Percentiles rank a stretch among this genome's conserved stretches.
Evolutionary conservation across 2,888 invertebrate genomes (phyloP).

Genomic region (Acanthococcus lagerstroemiae): DNA sequence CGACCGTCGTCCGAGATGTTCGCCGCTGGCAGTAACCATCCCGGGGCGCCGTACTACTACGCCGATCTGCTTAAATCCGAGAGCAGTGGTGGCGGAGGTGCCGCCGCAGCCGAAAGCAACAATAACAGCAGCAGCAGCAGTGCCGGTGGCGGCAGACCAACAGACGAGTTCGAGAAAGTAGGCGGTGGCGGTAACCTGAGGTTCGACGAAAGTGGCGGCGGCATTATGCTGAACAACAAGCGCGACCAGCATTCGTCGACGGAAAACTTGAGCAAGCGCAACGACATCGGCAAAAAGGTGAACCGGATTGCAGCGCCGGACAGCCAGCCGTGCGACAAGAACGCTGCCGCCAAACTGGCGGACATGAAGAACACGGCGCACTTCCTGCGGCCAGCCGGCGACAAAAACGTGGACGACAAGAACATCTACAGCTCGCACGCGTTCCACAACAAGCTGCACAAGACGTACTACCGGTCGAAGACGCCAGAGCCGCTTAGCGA

Average conservation of each 20-base stretch:
- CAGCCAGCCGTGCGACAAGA: slow-evolving; percentile 40
- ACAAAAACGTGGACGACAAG: slow-evolving; percentile 48
- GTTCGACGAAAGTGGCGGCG: not conserved
- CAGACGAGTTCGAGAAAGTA: not conserved
- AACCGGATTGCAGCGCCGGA: slow-evolving; percentile 53
- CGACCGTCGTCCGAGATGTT: not conserved
- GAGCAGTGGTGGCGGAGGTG: slow-evolving; percentile 15
- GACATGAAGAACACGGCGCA: slow-evolving; percentile 41
- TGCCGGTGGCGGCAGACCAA: not conserved
- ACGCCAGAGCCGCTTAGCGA: slow-evolving; percentile 40
- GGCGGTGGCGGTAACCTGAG: no score
- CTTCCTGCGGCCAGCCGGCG: slow-evolving; percentile 40
- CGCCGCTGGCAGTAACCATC: not conserved
- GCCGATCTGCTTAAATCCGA: slow-evolving; percentile 54
- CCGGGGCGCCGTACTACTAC: slow-evolving; percentile 69
- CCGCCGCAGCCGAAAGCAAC: not conserved
- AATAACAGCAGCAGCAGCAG: not conserved
- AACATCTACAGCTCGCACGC: slow-evolving; percentile 63
- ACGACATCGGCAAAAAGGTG: slow-evolving; percentile 60
- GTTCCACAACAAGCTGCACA: slow-evolving; percentile 42
- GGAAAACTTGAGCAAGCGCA: slow-evolving; percentile 40
- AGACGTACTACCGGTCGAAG: slow-evolving; percentile 38
- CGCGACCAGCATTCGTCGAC: slow-evolving; percentile 46
- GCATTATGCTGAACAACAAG: slow-evolving; percentile 56
- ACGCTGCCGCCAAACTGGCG: slow-evolving; percentile 40